Conservation (phyloP, 2,888 invertebrate species). For the Cephalotes varians region DNA sequence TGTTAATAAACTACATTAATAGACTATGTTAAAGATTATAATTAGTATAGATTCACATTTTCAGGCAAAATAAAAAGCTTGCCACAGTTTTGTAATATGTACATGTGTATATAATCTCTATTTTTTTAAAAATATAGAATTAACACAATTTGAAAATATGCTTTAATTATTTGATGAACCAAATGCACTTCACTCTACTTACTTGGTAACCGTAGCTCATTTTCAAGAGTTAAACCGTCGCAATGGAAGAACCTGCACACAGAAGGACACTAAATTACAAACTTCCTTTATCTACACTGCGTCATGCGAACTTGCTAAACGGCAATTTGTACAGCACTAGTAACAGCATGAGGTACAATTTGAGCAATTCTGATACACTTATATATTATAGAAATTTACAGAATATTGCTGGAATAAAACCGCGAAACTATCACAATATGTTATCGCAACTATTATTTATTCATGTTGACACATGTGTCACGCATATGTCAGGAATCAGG, state of each 20-base stretch:
- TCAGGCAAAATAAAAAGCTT: background rate
- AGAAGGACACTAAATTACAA: conserved; percentile 16
- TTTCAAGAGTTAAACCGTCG: conserved; percentile 14
- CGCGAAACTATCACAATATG: background rate
- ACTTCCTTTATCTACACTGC: conserved; percentile 10
- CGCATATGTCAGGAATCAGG: background rate
- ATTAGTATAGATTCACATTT: background rate
- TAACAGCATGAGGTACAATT: background rate
- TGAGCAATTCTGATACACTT: background rate
- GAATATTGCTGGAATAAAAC: background rate
- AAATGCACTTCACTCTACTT: conserved; percentile 65
- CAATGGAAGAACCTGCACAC: conserved; percentile 14
- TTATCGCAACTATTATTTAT: background rate
- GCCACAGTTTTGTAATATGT: background rate
- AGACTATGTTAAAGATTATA: too few relatives aligned
- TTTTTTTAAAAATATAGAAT: background rate
- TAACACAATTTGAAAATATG: background rate
- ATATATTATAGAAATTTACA: background rate
- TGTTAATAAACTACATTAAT: background rate
- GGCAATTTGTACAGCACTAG: background rate
- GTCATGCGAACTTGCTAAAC: background rate
- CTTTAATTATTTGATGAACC: background rate
- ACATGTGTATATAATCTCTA: background rate
- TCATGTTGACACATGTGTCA: conserved; percentile 18
- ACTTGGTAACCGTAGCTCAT: conserved; percentile 85